phyloP scores from a whole-genome alignment of 2,888 invertebrate species.

The Oscheius sp. region DNA sequence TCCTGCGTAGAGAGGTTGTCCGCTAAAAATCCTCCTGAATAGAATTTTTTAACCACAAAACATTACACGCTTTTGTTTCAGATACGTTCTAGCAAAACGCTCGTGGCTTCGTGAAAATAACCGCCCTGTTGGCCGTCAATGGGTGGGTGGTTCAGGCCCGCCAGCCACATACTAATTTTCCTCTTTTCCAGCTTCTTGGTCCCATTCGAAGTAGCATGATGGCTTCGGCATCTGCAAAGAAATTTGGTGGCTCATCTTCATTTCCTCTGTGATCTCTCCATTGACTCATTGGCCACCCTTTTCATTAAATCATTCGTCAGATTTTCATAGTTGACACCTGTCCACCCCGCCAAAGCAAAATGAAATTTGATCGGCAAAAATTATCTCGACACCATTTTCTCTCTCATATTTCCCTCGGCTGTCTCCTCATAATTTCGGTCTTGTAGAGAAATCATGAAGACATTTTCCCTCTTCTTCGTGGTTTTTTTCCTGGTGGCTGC shows the following conservation, averaged over 20 bases:
- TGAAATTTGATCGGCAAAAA: background rate
- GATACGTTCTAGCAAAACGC: background rate
- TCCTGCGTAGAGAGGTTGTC: no score
- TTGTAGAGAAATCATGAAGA: conserved; percentile 8
- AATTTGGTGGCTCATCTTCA: background rate
- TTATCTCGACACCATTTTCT: background rate
- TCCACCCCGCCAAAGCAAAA: background rate
- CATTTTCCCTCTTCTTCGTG: background rate
- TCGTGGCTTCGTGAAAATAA: conserved; percentile 2
- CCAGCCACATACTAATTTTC: background rate
- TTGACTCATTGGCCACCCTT: background rate
- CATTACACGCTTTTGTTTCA: background rate
- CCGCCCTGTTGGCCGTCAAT: conserved; percentile 11
- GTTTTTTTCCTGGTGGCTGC: background rate
- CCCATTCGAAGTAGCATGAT: conserved; percentile 29
- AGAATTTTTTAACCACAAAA: no score
- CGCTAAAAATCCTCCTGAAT: no score
- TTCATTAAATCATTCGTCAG: background rate
- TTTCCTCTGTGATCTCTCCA: background rate
- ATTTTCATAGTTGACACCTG: background rate
- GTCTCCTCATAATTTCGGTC: background rate
- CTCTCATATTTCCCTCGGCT: background rate
- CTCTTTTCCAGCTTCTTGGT: conserved; percentile 5
- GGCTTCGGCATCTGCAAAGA: background rate
- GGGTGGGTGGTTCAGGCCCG: conserved; percentile 1